Evolutionary conservation across 2,888 invertebrate genomes (phyloP).

Genomic region (Coleophora deauratella): DNA sequence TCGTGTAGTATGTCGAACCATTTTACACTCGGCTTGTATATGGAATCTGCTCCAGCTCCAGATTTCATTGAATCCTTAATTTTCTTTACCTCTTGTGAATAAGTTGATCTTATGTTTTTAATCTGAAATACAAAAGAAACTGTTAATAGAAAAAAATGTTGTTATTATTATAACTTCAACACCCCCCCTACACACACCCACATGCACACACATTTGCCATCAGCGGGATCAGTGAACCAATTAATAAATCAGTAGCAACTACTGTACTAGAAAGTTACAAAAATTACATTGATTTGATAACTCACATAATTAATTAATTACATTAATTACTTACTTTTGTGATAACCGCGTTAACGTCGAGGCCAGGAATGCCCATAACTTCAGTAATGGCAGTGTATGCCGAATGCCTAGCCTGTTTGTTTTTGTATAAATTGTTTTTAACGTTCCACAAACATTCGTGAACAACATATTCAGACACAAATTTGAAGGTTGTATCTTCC

Average conservation of each 20-base stretch:
- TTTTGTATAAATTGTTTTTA: slow-evolving; percentile 11
- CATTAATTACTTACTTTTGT: slow-evolving; percentile 10
- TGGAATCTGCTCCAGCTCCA: slow-evolving; percentile 6
- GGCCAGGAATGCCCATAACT: slow-evolving; percentile 13
- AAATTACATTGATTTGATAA: no score
- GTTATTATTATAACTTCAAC: no score
- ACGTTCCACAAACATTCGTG: slow-evolving; percentile 12
- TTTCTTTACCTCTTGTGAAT: slow-evolving; percentile 10
- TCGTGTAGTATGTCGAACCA: slow-evolving; percentile 10
- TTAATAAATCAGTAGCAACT: slow-evolving; percentile 1
- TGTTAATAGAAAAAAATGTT: no score
- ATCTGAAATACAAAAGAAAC: no score
- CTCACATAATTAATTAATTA: no score
- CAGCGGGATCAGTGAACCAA: neutral
- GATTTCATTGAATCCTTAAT: slow-evolving; percentile 5
- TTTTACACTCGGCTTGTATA: slow-evolving; percentile 7
- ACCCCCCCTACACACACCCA: no score
- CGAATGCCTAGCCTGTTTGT: slow-evolving; percentile 11
- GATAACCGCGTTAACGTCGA: slow-evolving; percentile 11
- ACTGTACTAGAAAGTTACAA: neutral
- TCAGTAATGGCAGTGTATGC: slow-evolving; percentile 11
- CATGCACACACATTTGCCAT: no score
- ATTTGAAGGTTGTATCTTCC: slow-evolving; percentile 1
- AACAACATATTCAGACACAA: slow-evolving; percentile 14
- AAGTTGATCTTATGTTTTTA: slow-evolving; percentile 8